These are phyloP conservation scores for Drosophila subpulchrella DNA, from an alignment of 1,140 invertebrate genomes.

Conservation along the genomic window DNA sequence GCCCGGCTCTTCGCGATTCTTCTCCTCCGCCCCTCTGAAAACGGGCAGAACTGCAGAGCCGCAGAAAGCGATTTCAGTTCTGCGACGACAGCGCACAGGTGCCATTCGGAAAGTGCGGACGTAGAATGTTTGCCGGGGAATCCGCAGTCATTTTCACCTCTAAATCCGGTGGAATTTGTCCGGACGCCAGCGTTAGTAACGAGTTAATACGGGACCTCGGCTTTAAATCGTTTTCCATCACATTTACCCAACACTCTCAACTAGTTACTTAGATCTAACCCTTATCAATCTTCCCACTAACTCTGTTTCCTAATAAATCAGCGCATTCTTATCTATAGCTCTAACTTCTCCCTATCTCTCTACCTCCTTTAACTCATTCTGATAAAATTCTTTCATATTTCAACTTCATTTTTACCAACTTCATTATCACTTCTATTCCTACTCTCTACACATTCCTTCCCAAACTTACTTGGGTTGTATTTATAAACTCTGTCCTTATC, in stretches of 20 bases:
- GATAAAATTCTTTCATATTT: neutral
- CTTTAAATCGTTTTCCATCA: neutral
- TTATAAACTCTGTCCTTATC: neutral
- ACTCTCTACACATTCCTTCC: neutral
- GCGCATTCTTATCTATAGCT: no score
- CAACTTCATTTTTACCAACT: neutral
- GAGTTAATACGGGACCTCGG: neutral
- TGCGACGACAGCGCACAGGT: constrained; percentile 76
- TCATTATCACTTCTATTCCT: neutral
- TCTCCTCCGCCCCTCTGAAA: neutral
- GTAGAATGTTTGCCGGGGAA: constrained; percentile 43
- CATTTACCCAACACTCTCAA: no score
- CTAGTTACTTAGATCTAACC: neutral
- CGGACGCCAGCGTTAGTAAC: neutral
- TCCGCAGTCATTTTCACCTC: constrained; percentile 1
- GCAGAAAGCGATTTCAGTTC: constrained; percentile 65
- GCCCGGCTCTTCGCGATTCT: no score
- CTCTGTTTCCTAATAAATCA: neutral
- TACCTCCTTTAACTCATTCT: neutral
- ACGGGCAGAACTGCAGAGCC: constrained; percentile 44
- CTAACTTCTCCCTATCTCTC: neutral
- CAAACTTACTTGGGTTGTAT: neutral
- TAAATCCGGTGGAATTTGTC: neutral
- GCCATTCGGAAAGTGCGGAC: constrained; percentile 78
- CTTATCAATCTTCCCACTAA: neutral